Percentiles rank a stretch among this genome's conserved stretches.
phyloP scores from a whole-genome alignment of 2,797 vertebrate genomes.

The Urophycis tenuis region DNA sequence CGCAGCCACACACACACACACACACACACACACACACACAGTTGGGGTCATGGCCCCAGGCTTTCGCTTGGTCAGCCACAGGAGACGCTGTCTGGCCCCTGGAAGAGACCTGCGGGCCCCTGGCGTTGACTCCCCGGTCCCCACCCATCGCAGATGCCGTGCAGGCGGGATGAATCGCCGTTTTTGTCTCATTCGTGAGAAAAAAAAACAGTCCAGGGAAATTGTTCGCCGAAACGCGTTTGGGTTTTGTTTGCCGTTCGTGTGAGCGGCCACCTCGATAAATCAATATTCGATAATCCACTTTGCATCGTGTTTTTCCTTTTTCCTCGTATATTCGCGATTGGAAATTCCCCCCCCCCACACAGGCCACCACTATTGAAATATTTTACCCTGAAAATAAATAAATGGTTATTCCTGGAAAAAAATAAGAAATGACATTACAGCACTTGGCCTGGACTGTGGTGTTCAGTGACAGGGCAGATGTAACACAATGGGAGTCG shows the following conservation, averaged over 20 bases:
- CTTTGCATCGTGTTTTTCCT: no score
- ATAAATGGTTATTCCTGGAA: no score
- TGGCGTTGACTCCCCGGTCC: background rate
- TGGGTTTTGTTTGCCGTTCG: background rate
- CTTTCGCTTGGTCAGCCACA: conserved; percentile 26
- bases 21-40: background rate
- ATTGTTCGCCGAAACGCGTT: background rate
- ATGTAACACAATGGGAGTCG: background rate
- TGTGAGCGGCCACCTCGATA: background rate
- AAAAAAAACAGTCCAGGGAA: background rate
- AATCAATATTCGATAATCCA: background rate
- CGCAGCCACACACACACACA: background rate
- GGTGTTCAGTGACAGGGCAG: background rate
- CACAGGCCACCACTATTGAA: no score
- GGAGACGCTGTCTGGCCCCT: conserved; percentile 32
- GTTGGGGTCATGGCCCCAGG: conserved; percentile 48
- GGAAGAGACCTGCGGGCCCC: background rate
- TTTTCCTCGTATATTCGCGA: no score
- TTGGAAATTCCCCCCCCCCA: background rate
- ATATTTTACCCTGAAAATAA: no score
- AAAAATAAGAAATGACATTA: background rate
- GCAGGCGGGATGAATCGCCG: background rate
- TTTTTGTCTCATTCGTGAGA: background rate
- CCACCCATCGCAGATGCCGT: background rate
- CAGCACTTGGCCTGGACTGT: background rate